Percentiles rank a stretch among this genome's conserved stretches.
Evolutionary conservation across 2,797 vertebrate species (phyloP).

Genomic region (Limnodromus scolopaceus): DNA sequence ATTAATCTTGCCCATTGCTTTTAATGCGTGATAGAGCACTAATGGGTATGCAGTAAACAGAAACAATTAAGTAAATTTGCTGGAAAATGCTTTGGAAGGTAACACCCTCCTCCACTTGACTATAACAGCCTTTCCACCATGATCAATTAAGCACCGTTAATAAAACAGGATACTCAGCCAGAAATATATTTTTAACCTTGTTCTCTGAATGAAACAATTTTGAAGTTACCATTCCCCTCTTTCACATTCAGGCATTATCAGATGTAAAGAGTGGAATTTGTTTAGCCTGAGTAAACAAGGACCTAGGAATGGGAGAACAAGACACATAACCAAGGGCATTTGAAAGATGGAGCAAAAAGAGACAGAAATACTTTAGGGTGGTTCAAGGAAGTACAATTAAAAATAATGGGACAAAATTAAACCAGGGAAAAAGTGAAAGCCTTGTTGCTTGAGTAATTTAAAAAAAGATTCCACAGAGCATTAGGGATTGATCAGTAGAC

Average conservation of each 20-base stretch:
- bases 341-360: background rate
- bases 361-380: background rate
- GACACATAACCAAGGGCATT: background rate
- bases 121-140: conserved; percentile 57
- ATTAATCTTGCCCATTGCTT: conserved; percentile 73
- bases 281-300: background rate
- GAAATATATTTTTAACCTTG: conserved; percentile 66
- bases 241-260: background rate
- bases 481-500: background rate
- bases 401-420: background rate
- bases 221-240: background rate
- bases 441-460: background rate
- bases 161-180: conserved; percentile 50
- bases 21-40: conserved; percentile 62
- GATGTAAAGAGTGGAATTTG: background rate
- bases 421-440: background rate
- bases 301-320: background rate
- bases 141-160: conserved; percentile 69
- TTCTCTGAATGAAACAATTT: conserved; percentile 10
- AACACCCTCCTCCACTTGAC: conserved; percentile 59
- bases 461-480: background rate
- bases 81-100: conserved; percentile 63
- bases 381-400: background rate
- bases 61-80: conserved; percentile 72
- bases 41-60: conserved; percentile 64